Percentiles rank a stretch among this genome's conserved stretches.
Conservation (phyloP, 2,113 vertebrate genomes). For the Probosciger aterrimus region DNA sequence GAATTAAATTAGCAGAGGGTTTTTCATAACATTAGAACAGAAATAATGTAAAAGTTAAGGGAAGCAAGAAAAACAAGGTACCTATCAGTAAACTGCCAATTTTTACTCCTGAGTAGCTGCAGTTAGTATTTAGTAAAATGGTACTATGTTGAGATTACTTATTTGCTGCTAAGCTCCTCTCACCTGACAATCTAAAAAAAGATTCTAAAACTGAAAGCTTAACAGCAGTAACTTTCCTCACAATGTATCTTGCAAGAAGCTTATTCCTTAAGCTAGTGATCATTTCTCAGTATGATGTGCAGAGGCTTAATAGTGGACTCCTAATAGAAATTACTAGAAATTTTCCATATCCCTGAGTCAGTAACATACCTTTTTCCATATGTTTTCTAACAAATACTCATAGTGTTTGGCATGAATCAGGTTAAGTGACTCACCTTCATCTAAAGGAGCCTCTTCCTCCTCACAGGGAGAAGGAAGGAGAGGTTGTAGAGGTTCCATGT, state of each 20-base stretch:
- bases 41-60: background rate
- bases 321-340: background rate
- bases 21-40: background rate
- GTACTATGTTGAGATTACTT: background rate
- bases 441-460: conserved; percentile 78
- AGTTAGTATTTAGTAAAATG: background rate
- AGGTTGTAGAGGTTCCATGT: conserved; percentile 93
- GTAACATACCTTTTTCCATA: background rate
- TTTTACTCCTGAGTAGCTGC: background rate
- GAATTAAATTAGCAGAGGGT: background rate
- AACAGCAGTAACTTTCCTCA: background rate
- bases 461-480: conserved; percentile 86
- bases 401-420: background rate
- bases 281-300: background rate
- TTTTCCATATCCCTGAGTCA: background rate
- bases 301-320: background rate
- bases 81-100: background rate
- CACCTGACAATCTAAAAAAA: background rate
- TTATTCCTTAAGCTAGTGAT: background rate
- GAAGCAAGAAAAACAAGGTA: background rate
- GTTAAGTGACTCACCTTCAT: conserved; percentile 76
- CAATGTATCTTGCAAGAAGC: accelerated
- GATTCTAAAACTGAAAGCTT: background rate
- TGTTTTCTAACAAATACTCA: background rate
- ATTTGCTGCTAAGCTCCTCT: background rate